Evolutionary conservation across 2,113 vertebrate species (phyloP), one percentile per base, ranked within the genome.

Genomic region (Chitala chitala): DNA sequence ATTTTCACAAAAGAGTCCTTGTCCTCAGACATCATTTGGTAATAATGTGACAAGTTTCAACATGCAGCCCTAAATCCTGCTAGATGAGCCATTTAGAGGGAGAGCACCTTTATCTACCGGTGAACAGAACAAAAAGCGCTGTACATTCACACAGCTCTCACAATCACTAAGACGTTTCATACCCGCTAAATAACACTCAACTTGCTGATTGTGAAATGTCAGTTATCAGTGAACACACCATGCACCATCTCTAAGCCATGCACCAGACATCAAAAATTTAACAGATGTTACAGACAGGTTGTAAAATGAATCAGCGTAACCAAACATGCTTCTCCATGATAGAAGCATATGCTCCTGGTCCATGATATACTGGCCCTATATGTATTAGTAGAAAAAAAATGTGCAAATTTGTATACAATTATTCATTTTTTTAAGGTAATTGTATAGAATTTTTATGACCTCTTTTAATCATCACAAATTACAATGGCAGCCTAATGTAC

Each of bases 111-210:
- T 13, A 26, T 10, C 22, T 46, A 42, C 64, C 29, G 42, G 15
- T n/a, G n/a, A 55, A n/a, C 26, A 42, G 26, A 59, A 40, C 44
- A 68, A 26, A 68, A 68, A 68, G 46, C 46, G 40, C 22, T 46
- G 22, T 68, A 68, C 38, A 48, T 46, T 46, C 24, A 26, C 13
- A 66, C 22, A 68, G 38, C 64, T 48, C 9, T 42, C 42, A 68
- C 26, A 42, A 55, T 10, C 42, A 68, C 12, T 68, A 29, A n/a
- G 40, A n/a, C n/a, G n/a, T n/a, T n/a, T n/a, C n/a, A n/a, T n/a
- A n/a, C n/a, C n/a, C n/a, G n/a, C n/a, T n/a, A n/a, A n/a, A n/a
- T n/a, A n/a, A n/a, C n/a, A n/a, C n/a, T n/a, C n/a, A n/a, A n/a
- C n/a, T n/a, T n/a, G n/a, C n/a, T n/a, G n/a, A n/a, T n/a, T n/a